Conservation (phyloP, 2,888 invertebrate genomes). For the Luperina nickerlii region DNA sequence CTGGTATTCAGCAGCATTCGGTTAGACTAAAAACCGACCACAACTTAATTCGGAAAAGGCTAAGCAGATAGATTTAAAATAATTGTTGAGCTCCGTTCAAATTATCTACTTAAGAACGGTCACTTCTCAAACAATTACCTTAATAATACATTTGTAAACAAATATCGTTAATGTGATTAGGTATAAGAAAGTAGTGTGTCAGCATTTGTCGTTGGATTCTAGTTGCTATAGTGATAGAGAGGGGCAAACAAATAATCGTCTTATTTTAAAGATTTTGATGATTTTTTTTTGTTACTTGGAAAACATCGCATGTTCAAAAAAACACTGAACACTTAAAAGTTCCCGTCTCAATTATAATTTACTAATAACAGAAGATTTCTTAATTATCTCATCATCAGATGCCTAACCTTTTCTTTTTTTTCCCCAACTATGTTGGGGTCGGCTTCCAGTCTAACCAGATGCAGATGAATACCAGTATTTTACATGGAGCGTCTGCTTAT, state of each 20-base stretch:
- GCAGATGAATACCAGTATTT: neutral
- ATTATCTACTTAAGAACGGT: neutral
- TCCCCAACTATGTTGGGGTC: neutral
- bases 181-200: constrained; percentile 11
- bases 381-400: no score
- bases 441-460: neutral
- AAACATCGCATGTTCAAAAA: neutral
- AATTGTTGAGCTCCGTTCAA: neutral
- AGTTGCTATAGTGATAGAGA: constrained; percentile 42
- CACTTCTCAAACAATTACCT: constrained; percentile 1
- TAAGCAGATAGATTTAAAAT: neutral
- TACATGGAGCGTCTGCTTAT: neutral
- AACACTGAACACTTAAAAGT: neutral
- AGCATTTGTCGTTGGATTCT: constrained; percentile 9
- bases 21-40: neutral
- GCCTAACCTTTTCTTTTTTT: neutral
- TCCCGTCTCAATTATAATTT: neutral
- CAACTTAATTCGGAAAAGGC: neutral
- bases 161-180: constrained; percentile 41
- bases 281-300: neutral
- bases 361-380: no score
- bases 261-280: constrained; percentile 5
- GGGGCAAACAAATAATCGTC: constrained; percentile 16
- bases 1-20: neutral
- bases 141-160: constrained; percentile 16